Evolutionary conservation across 2,888 invertebrate genomes (phyloP).

Genomic region (Caenorhabditis becei): DNA sequence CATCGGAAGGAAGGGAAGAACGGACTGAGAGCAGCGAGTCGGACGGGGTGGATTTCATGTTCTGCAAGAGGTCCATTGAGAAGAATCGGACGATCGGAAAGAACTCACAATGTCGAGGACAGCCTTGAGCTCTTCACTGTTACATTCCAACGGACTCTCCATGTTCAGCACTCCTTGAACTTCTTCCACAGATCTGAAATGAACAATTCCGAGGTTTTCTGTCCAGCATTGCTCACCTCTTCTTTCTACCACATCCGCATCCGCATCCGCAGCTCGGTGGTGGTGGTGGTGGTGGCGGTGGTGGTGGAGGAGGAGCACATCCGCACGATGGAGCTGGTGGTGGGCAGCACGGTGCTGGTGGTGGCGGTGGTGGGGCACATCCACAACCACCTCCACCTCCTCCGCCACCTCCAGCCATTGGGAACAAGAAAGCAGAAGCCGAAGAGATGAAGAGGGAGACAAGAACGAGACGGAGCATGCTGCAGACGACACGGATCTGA

Average conservation of each 20-base stretch:
- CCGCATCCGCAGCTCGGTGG: conserved; percentile 48
- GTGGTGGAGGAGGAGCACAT: conserved; percentile 41
- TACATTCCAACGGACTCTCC: conserved; percentile 42
- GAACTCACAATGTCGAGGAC: conserved; percentile 32
- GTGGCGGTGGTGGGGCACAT: conserved; percentile 47
- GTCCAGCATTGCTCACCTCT: conserved; percentile 18
- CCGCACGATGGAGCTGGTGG: conserved; percentile 46
- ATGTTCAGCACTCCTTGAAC: conserved; percentile 31
- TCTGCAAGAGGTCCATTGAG: conserved; percentile 23
- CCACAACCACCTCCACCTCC: conserved; percentile 51
- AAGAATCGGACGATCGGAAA: not conserved
- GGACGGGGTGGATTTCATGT: conserved; percentile 46
- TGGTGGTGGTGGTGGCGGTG: conserved; percentile 53
- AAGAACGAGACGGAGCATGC: conserved; percentile 41
- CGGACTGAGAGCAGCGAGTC: conserved; percentile 39
- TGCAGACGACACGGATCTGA: conserved; percentile 15
- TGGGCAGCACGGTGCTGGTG: conserved; percentile 32
- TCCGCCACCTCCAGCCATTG: conserved; percentile 46
- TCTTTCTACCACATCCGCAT: conserved; percentile 58
- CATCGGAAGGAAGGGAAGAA: conserved; percentile 27
- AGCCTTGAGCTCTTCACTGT: conserved; percentile 35
- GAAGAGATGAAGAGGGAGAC: conserved; percentile 23
- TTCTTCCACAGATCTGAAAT: conserved; percentile 23
- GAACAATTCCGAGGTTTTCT: not conserved
- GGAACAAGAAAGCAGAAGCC: conserved; percentile 50